phyloP scores from a whole-genome alignment of 2,113 vertebrate species.

The Vulpes vulpes region DNA sequence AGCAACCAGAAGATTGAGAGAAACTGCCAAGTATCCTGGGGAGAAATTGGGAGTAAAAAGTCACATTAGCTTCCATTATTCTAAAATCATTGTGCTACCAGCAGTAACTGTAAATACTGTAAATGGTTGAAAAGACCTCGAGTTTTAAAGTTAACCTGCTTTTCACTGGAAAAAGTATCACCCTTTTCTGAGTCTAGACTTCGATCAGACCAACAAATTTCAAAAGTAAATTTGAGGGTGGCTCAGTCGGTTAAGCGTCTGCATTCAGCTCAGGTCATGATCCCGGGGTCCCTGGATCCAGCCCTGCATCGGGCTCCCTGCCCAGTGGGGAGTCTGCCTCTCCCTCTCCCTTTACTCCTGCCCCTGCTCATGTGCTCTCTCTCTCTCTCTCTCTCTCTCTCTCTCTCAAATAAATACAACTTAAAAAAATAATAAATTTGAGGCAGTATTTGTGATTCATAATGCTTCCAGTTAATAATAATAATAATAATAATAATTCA shows the following conservation, averaged over 20 bases:
- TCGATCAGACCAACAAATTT: neutral
- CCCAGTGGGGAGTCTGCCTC: too few relatives aligned
- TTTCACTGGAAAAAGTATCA: neutral
- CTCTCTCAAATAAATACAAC: too few relatives aligned
- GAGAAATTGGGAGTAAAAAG: conserved; percentile 67
- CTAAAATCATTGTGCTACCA: conserved; percentile 9
- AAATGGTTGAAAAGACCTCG: neutral
- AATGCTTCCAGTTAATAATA: neutral
- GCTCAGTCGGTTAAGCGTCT: too few relatives aligned
- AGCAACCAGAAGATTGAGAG: conserved; percentile 73
- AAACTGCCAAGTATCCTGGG: conserved; percentile 66
- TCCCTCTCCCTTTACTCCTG: too few relatives aligned
- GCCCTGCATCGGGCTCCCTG: too few relatives aligned
- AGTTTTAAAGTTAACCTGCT: neutral
- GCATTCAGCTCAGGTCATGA: too few relatives aligned
- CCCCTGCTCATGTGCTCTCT: too few relatives aligned
- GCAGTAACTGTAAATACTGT: conserved; percentile 45
- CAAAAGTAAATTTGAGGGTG: neutral
- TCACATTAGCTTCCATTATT: conserved; percentile 66
- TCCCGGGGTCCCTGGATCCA: too few relatives aligned
- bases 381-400: too few relatives aligned
- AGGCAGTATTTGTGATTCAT: neutral
- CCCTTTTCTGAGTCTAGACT: neutral
- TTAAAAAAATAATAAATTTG: neutral
- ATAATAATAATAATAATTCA: too few relatives aligned